Conservation (phyloP, 2,888 invertebrate genomes). For the Diarsia rubi region DNA sequence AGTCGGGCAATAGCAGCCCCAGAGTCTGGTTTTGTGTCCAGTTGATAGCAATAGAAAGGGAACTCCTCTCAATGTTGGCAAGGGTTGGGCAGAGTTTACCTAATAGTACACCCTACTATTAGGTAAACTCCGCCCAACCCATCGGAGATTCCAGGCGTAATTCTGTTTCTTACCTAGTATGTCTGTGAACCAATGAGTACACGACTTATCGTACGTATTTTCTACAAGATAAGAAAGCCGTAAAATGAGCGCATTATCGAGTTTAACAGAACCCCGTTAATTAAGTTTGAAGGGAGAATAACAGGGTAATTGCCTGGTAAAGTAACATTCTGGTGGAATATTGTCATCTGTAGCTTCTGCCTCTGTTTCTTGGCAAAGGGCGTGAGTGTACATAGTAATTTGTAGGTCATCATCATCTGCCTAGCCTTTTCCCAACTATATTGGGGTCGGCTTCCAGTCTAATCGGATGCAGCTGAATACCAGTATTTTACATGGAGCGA, state of each 20-base stretch:
- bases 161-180: background rate
- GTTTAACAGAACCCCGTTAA: background rate
- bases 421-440: no score
- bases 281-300: background rate
- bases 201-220: background rate
- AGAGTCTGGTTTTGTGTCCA: background rate
- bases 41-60: background rate
- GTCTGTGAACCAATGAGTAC: background rate
- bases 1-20: background rate
- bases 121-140: background rate
- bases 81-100: no score
- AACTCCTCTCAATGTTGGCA: no score
- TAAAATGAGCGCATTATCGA: constrained; percentile 1
- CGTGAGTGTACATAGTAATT: background rate
- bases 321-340: background rate
- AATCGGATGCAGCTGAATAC: no score
- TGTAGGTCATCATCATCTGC: no score
- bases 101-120: no score
- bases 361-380: background rate
- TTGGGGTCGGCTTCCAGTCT: no score
- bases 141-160: background rate
- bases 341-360: background rate
- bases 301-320: background rate
- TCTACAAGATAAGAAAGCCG: constrained; percentile 3
- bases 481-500: no score